Percentiles rank a stretch among this genome's conserved stretches.
phyloP scores from a whole-genome alignment of 92 coral and sea anemone genomes.

The Umimayanthus kanabou region DNA sequence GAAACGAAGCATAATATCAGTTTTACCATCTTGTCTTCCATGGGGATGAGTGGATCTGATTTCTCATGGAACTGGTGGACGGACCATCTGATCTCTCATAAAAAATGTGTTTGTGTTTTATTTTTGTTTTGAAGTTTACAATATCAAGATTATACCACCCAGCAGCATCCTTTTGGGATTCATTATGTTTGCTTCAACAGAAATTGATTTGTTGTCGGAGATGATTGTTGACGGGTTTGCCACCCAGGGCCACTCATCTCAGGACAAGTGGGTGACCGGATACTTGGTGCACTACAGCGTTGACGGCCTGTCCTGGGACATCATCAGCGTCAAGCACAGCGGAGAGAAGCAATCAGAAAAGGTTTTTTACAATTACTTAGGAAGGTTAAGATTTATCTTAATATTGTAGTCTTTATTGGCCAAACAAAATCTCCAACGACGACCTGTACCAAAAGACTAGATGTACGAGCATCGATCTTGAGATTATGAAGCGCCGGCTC shows the following conservation, averaged over 20 bases:
- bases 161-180: neutral
- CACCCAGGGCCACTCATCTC: conserved; percentile 69
- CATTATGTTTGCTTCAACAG: conserved; percentile 39
- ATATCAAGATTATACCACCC: neutral
- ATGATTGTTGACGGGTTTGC: conserved; percentile 84
- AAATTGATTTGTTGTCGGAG: conserved; percentile 71
- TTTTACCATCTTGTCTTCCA: no score
- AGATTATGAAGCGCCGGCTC: no score
- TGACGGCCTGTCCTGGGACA: conserved; percentile 81
- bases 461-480: no score
- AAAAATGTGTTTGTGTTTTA: neutral
- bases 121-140: neutral
- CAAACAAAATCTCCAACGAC: no score
- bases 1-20: no score
- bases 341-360: conserved; percentile 23
- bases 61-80: no score
- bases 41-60: no score
- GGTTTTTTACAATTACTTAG: neutral
- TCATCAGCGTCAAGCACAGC: conserved; percentile 53
- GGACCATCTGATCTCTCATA: no score
- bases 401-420: no score
- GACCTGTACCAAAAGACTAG: no score
- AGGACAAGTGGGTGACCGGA: conserved; percentile 72
- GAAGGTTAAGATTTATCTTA: neutral
- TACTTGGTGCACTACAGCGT: conserved; percentile 76